These are phyloP conservation scores for Acromyrmex heyeri DNA, from an alignment of 1,140 invertebrate genomes.

Conservation along the genomic window DNA sequence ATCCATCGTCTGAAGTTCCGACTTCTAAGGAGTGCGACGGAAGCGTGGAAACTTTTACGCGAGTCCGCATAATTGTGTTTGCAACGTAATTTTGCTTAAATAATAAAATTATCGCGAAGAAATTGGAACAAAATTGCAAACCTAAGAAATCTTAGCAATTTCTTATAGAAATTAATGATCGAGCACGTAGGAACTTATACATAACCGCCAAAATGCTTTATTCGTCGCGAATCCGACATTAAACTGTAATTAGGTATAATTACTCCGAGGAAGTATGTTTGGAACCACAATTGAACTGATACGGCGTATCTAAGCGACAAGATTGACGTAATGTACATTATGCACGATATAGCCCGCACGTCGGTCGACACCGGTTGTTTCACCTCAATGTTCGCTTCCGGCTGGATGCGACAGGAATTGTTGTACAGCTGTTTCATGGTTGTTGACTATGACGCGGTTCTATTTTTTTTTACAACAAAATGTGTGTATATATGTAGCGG, in stretches of 20 bases:
- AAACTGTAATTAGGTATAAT: neutral
- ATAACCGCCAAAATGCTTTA: neutral
- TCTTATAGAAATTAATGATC: neutral
- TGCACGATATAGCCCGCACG: constrained; percentile 5
- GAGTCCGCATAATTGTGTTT: neutral
- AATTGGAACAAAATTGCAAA: neutral
- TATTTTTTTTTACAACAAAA: constrained; percentile 7
- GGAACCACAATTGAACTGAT: neutral
- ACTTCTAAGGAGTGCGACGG: neutral
- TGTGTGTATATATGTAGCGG: neutral
- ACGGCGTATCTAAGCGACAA: constrained; percentile 24
- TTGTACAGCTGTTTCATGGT: constrained; percentile 42
- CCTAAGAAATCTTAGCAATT: neutral
- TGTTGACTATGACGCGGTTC: neutral
- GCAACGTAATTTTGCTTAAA: too few species aligned
- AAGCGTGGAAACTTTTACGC: neutral
- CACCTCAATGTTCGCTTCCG: constrained; percentile 26
- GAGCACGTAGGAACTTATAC: neutral
- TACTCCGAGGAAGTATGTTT: neutral
- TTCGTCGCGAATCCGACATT: neutral
- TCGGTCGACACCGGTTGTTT: constrained; percentile 43
- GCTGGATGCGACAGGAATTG: constrained; percentile 32
- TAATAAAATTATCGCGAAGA: neutral
- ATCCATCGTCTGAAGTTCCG: constrained; percentile 61
- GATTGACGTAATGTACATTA: constrained; percentile 37